These are phyloP conservation scores for Nomada hirtipes DNA, from an alignment of 2,888 invertebrate genomes.

Conservation along the genomic window DNA sequence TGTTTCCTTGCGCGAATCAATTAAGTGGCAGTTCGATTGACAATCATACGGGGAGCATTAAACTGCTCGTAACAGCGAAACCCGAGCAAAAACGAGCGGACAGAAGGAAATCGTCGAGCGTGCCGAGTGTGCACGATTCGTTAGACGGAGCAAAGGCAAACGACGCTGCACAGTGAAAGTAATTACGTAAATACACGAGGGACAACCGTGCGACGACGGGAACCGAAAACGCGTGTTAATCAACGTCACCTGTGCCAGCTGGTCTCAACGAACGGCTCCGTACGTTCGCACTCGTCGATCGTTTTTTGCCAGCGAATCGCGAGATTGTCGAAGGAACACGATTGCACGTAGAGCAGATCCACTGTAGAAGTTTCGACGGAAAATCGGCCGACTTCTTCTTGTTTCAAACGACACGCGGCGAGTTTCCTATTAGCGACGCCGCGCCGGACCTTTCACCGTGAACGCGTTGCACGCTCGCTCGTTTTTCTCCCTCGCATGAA, in stretches of 20 bases:
- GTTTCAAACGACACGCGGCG: constrained; percentile 18
- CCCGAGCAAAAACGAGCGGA: constrained; percentile 13
- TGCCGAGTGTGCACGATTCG: constrained; percentile 17
- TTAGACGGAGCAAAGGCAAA: constrained; percentile 44
- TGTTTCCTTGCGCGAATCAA: constrained; percentile 5
- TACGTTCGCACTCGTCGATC: not conserved
- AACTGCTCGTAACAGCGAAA: not conserved
- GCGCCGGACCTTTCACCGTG: constrained; percentile 57
- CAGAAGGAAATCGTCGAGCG: constrained; percentile 26
- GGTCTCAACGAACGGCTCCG: not conserved
- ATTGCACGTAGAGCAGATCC: not conserved
- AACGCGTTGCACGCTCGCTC: constrained; percentile 23
- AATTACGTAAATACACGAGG: constrained; percentile 60
- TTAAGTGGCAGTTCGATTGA: constrained; percentile 5
- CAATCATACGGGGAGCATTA: constrained; percentile 15
- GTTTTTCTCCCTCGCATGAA: constrained; percentile 54
- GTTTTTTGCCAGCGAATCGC: not conserved
- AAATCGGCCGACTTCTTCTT: constrained; percentile 39
- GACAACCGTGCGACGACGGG: constrained; percentile 39
- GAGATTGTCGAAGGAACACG: not conserved
- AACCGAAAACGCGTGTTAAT: constrained; percentile 48
- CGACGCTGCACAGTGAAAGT: constrained; percentile 61
- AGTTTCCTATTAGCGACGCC: constrained; percentile 38
- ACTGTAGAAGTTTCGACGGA: constrained; percentile 24
- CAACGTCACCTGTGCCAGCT: constrained; percentile 30